phyloP scores from a whole-genome alignment of 2,797 vertebrate genomes.

The Sebastes diaconus region DNA sequence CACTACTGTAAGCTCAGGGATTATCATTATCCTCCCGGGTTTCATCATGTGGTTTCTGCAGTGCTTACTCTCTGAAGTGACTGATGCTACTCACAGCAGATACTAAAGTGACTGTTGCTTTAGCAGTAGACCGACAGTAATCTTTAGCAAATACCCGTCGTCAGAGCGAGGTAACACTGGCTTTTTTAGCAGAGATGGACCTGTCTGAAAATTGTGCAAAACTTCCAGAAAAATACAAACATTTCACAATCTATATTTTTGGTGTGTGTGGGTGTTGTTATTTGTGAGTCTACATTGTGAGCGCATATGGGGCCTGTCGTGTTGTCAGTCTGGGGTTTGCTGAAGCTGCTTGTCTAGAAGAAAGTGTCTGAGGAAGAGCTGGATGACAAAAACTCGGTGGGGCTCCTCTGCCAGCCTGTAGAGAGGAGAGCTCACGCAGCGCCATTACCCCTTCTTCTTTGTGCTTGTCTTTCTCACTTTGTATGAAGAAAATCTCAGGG shows the following conservation, averaged over 20 bases:
- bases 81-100: slow-evolving; percentile 36
- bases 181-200: neutral
- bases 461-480: slow-evolving; percentile 57
- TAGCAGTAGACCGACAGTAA: neutral
- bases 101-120: slow-evolving; percentile 22
- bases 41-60: slow-evolving; percentile 60
- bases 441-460: slow-evolving; percentile 68
- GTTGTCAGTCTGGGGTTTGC: slow-evolving; percentile 36
- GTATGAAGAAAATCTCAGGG: slow-evolving; percentile 32
- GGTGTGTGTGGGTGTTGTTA: neutral
- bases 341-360: slow-evolving; percentile 44
- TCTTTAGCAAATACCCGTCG: slow-evolving; percentile 3
- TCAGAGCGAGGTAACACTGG: neutral
- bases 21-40: slow-evolving; percentile 69
- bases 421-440: slow-evolving; percentile 62
- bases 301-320: neutral
- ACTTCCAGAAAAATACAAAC: neutral
- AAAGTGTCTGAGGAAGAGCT: slow-evolving; percentile 50
- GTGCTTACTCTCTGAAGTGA: slow-evolving; percentile 40
- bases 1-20: slow-evolving; percentile 60
- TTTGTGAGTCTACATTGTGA: slow-evolving; percentile 1
- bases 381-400: slow-evolving; percentile 71
- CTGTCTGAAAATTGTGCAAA: neutral
- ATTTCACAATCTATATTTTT: slow-evolving; percentile 2
- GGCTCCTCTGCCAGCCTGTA: slow-evolving; percentile 54